Conservation (phyloP, 2,888 invertebrate species). For the Congeria kusceri region DNA sequence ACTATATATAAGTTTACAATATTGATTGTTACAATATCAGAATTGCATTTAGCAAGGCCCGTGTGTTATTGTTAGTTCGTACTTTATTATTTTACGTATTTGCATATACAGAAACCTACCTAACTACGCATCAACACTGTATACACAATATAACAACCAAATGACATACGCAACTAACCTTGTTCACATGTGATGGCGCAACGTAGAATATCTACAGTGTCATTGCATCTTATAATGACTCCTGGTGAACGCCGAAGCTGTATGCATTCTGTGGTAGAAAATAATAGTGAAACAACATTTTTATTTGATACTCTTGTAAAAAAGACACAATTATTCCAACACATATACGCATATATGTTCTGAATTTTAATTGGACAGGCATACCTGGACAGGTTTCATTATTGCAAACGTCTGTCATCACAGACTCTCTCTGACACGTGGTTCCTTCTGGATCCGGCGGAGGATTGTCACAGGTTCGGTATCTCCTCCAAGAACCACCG, state of each 20-base stretch:
- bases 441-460: slow-evolving; percentile 35
- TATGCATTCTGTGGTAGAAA: slow-evolving; percentile 7
- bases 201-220: slow-evolving; percentile 6
- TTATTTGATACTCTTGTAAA: no score
- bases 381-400: slow-evolving; percentile 40
- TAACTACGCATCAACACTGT: no score
- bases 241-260: slow-evolving; percentile 9
- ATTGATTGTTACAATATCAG: no score
- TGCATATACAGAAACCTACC: no score
- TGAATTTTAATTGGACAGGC: neutral
- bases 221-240: slow-evolving; percentile 14
- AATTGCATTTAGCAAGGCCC: no score
- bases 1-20: no score
- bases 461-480: slow-evolving; percentile 43
- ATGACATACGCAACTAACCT: neutral
- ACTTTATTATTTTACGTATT: no score
- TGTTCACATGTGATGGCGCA: slow-evolving; percentile 14
- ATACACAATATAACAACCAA: no score
- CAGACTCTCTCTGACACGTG: slow-evolving; percentile 16
- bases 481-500: slow-evolving; percentile 20
- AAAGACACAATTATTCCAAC: neutral
- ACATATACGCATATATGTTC: neutral
- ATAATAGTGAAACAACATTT: neutral
- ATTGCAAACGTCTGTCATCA: slow-evolving; percentile 22
- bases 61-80: no score